Conservation (phyloP, 1,140 invertebrate species). For the Carcinoscorpius rotundicauda region DNA sequence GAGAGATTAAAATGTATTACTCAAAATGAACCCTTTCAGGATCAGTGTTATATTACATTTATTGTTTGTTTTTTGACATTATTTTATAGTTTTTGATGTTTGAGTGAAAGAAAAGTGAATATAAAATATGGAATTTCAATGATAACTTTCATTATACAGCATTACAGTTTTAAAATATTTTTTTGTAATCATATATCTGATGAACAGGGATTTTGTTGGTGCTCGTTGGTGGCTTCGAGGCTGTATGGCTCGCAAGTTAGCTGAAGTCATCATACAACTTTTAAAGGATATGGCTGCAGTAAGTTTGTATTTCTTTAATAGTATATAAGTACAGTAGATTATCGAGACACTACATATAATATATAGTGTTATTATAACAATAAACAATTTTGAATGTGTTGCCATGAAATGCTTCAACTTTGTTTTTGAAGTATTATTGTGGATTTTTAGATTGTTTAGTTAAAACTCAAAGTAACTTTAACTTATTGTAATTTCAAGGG, state of each 20-base stretch:
- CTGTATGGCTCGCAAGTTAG: conserved; percentile 62
- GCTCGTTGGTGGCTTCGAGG: conserved; percentile 78
- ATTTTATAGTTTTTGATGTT: too few species aligned
- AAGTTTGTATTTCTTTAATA: conserved; percentile 30
- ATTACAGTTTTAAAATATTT: neutral
- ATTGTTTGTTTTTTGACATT: too few species aligned
- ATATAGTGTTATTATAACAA: too few species aligned
- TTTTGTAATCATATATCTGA: neutral
- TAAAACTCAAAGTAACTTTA: too few species aligned
- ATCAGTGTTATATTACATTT: too few species aligned
- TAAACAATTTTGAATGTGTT: too few species aligned
- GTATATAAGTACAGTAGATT: conserved; percentile 16
- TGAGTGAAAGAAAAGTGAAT: too few species aligned
- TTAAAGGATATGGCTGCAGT: conserved; percentile 85
- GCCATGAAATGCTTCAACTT: too few species aligned
- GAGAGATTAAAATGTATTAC: too few species aligned
- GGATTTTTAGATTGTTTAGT: too few species aligned
- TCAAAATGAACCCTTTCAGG: too few species aligned
- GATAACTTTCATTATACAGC: neutral
- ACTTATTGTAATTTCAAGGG: conserved; percentile 43
- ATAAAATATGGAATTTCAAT: neutral
- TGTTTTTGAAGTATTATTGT: too few species aligned
- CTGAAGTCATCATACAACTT: conserved; percentile 73
- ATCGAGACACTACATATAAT: neutral
- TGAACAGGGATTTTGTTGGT: conserved; percentile 33